A percentile compares a stretch with the other conserved stretches of the same genome.
phyloP scores from a whole-genome alignment of 2,113 vertebrate genomes.

The Bubalus kerabau region DNA sequence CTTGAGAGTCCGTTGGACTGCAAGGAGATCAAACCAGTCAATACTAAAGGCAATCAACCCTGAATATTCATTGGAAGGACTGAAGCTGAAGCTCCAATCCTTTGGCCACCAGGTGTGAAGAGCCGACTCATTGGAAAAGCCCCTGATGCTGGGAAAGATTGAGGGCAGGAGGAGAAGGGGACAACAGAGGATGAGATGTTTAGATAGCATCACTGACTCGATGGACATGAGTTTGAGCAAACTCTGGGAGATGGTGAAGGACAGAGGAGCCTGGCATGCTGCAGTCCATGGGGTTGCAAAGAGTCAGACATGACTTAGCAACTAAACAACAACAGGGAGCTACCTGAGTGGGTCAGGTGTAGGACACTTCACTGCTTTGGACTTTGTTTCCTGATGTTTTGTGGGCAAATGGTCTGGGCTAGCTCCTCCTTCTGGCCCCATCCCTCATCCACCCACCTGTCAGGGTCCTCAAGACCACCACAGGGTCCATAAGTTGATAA shows the following conservation, averaged over 20 bases:
- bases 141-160: background rate
- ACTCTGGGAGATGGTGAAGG: background rate
- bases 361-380: background rate
- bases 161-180: background rate
- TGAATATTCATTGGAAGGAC: background rate
- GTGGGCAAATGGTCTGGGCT: background rate
- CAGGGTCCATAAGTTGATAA: background rate
- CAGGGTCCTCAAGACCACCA: background rate
- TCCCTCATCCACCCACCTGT: background rate
- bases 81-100: background rate
- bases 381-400: background rate
- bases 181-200: background rate
- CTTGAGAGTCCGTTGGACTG: background rate
- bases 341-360: background rate
- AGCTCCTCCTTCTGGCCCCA: fast-evolving
- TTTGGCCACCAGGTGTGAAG: background rate
- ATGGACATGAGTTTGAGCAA: background rate
- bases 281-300: background rate
- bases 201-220: background rate
- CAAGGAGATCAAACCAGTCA: background rate
- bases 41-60: background rate
- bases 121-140: background rate
- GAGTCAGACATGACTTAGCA: background rate
- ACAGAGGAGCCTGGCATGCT: background rate
- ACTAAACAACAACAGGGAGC: background rate